Conservation (phyloP, 2,797 vertebrate species). For the Vespertilio murinus region DNA sequence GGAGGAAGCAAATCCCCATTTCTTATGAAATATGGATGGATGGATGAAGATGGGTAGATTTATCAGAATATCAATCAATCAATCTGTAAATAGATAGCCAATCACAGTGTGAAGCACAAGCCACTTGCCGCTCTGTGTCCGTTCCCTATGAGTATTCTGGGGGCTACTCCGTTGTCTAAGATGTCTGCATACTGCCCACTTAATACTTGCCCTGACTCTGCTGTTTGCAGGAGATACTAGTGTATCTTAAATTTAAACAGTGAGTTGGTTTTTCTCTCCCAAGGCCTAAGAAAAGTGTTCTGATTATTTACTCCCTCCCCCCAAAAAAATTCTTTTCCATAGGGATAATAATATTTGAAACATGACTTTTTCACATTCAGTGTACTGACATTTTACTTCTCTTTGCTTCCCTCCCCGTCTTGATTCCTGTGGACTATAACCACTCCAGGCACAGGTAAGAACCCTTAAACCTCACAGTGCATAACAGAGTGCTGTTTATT, state of each 20-base stretch:
- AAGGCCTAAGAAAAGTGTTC: not conserved
- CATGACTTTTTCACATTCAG: not conserved
- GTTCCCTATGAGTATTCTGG: not conserved
- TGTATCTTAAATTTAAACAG: not conserved
- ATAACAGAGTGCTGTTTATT: not conserved
- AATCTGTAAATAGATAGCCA: too few relatives aligned
- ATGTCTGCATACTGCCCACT: not conserved
- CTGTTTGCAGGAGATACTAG: not conserved
- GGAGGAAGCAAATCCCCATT: slow-evolving; percentile 2
- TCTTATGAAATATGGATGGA: not conserved
- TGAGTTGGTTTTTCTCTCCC: not conserved
- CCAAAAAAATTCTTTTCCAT: not conserved
- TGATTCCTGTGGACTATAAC: slow-evolving; percentile 52
- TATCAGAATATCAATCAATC: not conserved
- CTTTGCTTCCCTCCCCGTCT: slow-evolving; percentile 62
- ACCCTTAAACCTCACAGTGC: slow-evolving; percentile 16
- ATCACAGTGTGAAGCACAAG: not conserved
- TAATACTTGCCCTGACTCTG: not conserved
- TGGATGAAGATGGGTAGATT: not conserved
- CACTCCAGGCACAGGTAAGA: slow-evolving; percentile 87
- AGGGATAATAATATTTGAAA: not conserved
- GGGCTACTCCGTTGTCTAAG: not conserved
- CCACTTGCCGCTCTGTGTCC: not conserved
- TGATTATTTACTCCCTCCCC: not conserved
- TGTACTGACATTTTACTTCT: not conserved